A percentile compares a stretch with the other conserved stretches of the same genome.
Evolutionary conservation across 2,797 vertebrate genomes (phyloP).

Genomic region (Rhodeus uyekii): DNA sequence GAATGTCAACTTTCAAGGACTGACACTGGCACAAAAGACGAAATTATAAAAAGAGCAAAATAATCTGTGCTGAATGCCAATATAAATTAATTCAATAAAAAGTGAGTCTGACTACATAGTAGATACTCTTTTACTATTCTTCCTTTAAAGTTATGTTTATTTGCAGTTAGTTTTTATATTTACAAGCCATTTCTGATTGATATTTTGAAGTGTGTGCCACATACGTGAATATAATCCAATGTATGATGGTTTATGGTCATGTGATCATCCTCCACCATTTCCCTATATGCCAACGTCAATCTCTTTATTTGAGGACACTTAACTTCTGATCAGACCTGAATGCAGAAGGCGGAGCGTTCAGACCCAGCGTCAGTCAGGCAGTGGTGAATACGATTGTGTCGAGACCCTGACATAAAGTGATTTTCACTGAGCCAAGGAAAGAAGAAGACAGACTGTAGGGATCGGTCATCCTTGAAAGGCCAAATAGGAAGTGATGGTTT

Average conservation of each 20-base stretch:
- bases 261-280: neutral
- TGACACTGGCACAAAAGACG: neutral
- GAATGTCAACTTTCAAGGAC: neutral
- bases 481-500: conserved; percentile 40
- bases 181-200: too few relatives aligned
- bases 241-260: neutral
- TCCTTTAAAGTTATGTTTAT: too few relatives aligned
- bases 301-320: neutral
- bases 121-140: too few relatives aligned
- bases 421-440: conserved; percentile 36
- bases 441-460: conserved; percentile 28
- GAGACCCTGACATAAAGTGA: conserved; percentile 30
- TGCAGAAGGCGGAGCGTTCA: neutral
- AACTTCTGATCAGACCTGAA: neutral
- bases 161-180: too few relatives aligned
- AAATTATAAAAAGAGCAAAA: neutral
- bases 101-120: neutral
- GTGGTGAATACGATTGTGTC: neutral
- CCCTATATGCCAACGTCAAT: neutral
- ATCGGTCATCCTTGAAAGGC: conserved; percentile 49
- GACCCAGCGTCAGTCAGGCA: neutral
- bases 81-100: neutral
- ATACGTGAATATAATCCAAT: too few relatives aligned
- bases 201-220: neutral
- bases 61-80: neutral